Percentiles rank a stretch among this genome's conserved stretches.
These are phyloP conservation scores for Eupithecia tripunctaria DNA, from an alignment of 2,888 invertebrate genomes.

Conservation along the genomic window DNA sequence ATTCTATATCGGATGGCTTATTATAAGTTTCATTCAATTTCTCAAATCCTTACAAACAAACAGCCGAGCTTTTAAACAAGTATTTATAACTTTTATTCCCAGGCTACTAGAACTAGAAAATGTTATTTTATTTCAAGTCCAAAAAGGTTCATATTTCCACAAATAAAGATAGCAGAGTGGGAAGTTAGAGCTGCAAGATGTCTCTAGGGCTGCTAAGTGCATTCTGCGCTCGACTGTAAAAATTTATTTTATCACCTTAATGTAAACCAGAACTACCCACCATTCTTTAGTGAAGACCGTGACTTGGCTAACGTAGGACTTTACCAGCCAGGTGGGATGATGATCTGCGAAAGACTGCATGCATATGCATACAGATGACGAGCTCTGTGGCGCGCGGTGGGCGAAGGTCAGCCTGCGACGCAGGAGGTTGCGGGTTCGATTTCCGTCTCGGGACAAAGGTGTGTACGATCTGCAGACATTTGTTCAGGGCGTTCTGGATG, in stretches of 20 bases:
- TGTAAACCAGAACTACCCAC: not conserved
- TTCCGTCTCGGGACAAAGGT: no score
- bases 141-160: conserved; percentile 21
- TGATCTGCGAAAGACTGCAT: not conserved
- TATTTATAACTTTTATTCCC: conserved; percentile 11
- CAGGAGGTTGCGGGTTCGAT: no score
- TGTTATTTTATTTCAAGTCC: conserved; percentile 22
- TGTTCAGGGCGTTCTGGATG: no score
- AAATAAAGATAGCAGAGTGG: conserved; percentile 21
- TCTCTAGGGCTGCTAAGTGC: conserved; percentile 35
- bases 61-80: conserved; percentile 8
- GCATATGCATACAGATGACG: no score
- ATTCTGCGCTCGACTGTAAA: conserved; percentile 6
- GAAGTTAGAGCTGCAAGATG: conserved; percentile 29
- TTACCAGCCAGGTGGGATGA: not conserved
- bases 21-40: not conserved
- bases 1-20: not conserved
- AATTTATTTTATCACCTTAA: not conserved
- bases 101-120: not conserved
- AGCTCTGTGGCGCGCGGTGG: no score
- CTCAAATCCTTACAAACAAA: conserved; percentile 1
- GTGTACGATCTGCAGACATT: no score
- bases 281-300: not conserved
- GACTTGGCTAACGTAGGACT: not conserved
- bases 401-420: no score